Base-by-base conservation (phyloP, 2,797 vertebrate species). In the Lacerta agilis region DNA sequence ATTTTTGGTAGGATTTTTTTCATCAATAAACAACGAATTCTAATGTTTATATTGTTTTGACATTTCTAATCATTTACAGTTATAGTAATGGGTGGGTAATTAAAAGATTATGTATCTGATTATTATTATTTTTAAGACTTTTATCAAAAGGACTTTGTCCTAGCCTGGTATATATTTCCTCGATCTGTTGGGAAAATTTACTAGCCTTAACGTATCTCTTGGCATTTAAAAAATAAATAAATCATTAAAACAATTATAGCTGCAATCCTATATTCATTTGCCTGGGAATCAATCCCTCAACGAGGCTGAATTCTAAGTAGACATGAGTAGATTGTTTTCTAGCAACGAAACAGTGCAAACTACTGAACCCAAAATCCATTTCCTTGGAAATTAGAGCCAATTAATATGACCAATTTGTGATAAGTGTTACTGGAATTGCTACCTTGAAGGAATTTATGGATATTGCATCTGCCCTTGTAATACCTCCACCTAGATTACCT, bases 11-110 rank as follows among this genome's bases (percentile, higher is more conserved):
- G n/a, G 9, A 38, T n/a, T 79, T 66, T 86, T 78, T 78, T 67
- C 33, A 86, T 81, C 81, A 75, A 69, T 77, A 82, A 76, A 86
- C 61, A n/a, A 43, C 71, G 79, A 38, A 36, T 67, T 82, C 1
- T 82, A 82, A 10, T 72, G 18, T 83, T 27, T 49, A 61, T 29
- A 2, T 55, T 33, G 7, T 33, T 38, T 84, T 84, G 45, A 88
- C 75, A 84, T 84, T 88, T 76, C 87, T 79, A 78, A 79, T 75
- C 29, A 77, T 72, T 79, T 79, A 67, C 73, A 71, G 7, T 43
- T 29, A 72, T 72, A 67, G 8, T 45, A 61, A 79, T 36, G 75
- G 84, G 15, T 3, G 4, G 76, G 38, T 71, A 79, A 72, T 83
- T 67, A 67, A 49, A 55, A 18, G 67, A 36, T n/a, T 88, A 73